Conservation (phyloP, 2,113 vertebrate species). For the Delphinus delphis region DNA sequence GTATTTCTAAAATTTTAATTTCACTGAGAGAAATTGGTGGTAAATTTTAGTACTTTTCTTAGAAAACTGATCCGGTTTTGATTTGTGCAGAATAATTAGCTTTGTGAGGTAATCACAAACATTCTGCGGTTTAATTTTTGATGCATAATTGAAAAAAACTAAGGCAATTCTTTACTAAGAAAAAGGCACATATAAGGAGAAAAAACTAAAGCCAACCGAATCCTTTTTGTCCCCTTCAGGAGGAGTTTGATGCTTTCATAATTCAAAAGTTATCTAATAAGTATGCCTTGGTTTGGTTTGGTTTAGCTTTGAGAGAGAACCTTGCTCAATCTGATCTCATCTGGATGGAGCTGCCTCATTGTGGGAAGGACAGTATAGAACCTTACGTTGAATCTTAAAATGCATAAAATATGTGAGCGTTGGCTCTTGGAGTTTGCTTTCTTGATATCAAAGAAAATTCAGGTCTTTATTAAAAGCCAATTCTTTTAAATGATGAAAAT, state of each 20-base stretch:
- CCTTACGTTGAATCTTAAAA: neutral
- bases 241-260: neutral
- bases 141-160: neutral
- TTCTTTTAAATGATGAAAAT: neutral
- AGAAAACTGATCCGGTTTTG: neutral
- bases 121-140: neutral
- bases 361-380: neutral
- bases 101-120: neutral
- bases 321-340: neutral
- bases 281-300: neutral
- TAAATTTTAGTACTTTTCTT: conserved; percentile 10
- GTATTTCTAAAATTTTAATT: conserved; percentile 12
- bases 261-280: conserved; percentile 14
- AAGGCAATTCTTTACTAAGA: neutral
- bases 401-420: neutral
- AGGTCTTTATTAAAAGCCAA: neutral
- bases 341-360: neutral
- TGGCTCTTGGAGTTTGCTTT: neutral
- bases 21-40: neutral
- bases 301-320: neutral
- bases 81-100: neutral
- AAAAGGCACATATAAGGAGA: neutral
- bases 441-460: neutral
- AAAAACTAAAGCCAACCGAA: neutral
- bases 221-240: neutral